Evolutionary conservation across 2,888 invertebrate genomes (phyloP), one percentile per base, ranked within the genome.

Genomic region (Timema cristinae): DNA sequence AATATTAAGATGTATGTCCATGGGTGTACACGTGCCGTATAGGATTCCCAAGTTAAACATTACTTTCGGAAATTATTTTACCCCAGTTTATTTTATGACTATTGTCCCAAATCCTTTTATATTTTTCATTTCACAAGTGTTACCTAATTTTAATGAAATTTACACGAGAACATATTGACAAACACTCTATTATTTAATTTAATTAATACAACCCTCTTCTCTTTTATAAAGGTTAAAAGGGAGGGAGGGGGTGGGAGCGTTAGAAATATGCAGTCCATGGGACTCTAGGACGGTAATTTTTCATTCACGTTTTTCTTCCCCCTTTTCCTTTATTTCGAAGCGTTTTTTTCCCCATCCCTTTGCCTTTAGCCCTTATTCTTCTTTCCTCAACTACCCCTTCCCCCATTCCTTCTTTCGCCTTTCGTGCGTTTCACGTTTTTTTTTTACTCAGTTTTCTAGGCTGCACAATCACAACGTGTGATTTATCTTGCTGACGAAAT

Each of bases 111-210:
- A 32, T 32, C 32, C 32, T 32, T 32, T 32, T 32, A 32, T 32
- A 32, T 32, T 32, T 32, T 32, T 32, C 32, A 32, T 32, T 32
- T 32, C 32, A 4, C 32, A 32, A 32, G 32, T 32, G 32, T 32
- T 32, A 32, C 6, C 47, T 9, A 63, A 48, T 63, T 63, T 63
- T 63, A 63, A 63, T 63, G 63, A 63, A 63, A 63, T 63, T 48
- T 48, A 48, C 63, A 32, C 11, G 6, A 48, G 63, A 63, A 63
- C 63, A 63, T 63, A 63, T 63, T 63, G 63, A 63, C 63, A 63
- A 63, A 63, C 63, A 63, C 63, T 63, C 63, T 48, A 63, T 63
- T 63, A 63, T 63, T 63, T 48, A 63, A 63, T 63, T 63, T 63
- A 63, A 63, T 63, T 63, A 63, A 48, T 8, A 32, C 32, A 32